Conservation (phyloP, 2,888 invertebrate genomes). For the Minunthozetes semirufus region DNA sequence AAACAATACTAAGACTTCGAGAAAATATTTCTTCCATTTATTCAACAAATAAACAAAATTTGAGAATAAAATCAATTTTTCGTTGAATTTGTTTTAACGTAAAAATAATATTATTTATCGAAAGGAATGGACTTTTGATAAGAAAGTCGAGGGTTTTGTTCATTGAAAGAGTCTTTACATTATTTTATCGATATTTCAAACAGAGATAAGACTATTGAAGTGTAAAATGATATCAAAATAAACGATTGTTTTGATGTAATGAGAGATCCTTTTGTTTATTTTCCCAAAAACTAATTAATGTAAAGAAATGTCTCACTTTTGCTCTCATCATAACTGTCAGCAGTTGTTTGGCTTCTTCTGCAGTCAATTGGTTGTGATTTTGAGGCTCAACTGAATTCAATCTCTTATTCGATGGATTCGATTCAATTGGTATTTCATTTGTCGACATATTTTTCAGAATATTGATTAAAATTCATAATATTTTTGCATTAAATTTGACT, state of each 20-base stretch:
- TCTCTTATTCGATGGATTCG: not conserved
- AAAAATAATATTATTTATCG: not conserved
- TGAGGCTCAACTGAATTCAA: not conserved
- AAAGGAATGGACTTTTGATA: too few relatives aligned
- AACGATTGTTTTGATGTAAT: not conserved
- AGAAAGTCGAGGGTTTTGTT: too few relatives aligned
- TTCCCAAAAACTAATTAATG: not conserved
- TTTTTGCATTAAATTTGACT: too few relatives aligned
- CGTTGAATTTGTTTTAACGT: not conserved
- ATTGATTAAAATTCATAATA: too few relatives aligned
- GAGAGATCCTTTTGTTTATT: not conserved
- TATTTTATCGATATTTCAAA: too few relatives aligned
- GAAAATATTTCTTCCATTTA: constrained; percentile 1
- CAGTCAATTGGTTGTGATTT: constrained; percentile 39
- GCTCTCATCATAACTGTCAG: constrained; percentile 40
- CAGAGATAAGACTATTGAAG: too few relatives aligned
- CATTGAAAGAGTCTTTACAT: too few relatives aligned
- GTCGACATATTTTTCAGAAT: too few relatives aligned
- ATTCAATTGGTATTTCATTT: not conserved
- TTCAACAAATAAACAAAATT: not conserved
- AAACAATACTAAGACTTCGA: constrained; percentile 4
- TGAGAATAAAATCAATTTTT: not conserved
- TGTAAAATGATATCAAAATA: too few relatives aligned
- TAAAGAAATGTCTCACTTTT: constrained; percentile 33
- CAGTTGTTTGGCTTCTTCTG: constrained; percentile 43